Evolutionary conservation across 1,140 invertebrate species (phyloP).

Genomic region (Matsumurasca onukii): DNA sequence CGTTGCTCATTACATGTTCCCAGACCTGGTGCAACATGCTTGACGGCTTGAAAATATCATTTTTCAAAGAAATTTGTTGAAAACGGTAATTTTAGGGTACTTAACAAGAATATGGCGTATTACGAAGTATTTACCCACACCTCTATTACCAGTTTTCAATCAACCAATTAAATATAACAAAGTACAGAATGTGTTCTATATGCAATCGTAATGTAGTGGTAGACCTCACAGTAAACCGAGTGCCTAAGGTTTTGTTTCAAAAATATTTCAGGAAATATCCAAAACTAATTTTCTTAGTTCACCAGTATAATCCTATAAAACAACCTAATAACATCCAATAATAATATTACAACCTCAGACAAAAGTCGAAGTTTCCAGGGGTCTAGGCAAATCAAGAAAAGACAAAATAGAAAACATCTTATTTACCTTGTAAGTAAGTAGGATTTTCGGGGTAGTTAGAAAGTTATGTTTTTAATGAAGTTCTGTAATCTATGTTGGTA

Average conservation of each 20-base stretch:
- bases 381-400: neutral
- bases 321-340: neutral
- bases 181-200: no score
- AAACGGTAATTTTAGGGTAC: no score
- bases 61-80: no score
- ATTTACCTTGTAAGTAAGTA: neutral
- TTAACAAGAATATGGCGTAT: no score
- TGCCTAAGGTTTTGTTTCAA: neutral
- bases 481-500: slow-evolving; percentile 45
- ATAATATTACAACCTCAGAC: neutral
- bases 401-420: neutral
- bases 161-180: no score
- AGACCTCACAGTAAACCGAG: no score
- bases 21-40: no score
- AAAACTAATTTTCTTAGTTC: neutral
- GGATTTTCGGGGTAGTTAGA: neutral
- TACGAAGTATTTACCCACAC: no score
- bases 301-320: neutral
- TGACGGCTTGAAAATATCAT: no score
- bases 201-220: no score
- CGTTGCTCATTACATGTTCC: no score
- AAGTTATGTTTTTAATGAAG: neutral
- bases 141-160: no score
- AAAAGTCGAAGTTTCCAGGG: neutral
- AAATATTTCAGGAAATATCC: neutral